phyloP scores from a whole-genome alignment of 1,140 invertebrate genomes.

The Bombyx mori region DNA sequence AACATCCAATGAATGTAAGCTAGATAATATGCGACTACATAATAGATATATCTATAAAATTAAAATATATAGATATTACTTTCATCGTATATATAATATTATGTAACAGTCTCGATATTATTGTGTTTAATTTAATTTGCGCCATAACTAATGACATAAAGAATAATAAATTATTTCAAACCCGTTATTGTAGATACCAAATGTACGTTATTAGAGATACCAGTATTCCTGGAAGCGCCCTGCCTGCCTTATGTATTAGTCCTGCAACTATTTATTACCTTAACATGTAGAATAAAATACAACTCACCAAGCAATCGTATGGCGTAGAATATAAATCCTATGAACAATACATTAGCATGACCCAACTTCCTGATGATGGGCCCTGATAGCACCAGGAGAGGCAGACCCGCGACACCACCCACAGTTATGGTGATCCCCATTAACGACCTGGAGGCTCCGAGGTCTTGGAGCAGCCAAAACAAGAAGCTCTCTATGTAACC shows the following conservation, averaged over 20 bases:
- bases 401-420: slow-evolving; percentile 83
- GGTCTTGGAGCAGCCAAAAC: slow-evolving; percentile 87
- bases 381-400: slow-evolving; percentile 83
- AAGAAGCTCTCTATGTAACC: slow-evolving; percentile 90
- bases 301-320: slow-evolving; percentile 79
- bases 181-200: too few species aligned
- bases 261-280: background rate
- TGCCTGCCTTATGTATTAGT: background rate
- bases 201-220: too few species aligned
- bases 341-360: slow-evolving; percentile 86
- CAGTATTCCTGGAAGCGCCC: too few species aligned
- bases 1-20: too few species aligned
- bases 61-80: too few species aligned
- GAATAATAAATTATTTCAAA: too few species aligned
- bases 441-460: slow-evolving; percentile 82
- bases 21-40: too few species aligned
- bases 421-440: slow-evolving; percentile 90
- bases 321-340: slow-evolving; percentile 84
- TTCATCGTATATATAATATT: too few species aligned
- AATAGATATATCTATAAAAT: too few species aligned
- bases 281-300: background rate
- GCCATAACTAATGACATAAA: too few species aligned
- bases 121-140: too few species aligned
- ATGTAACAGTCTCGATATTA: too few species aligned
- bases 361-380: slow-evolving; percentile 84